Conservation (phyloP, 2,888 invertebrate species). For the Spodoptera littoralis region DNA sequence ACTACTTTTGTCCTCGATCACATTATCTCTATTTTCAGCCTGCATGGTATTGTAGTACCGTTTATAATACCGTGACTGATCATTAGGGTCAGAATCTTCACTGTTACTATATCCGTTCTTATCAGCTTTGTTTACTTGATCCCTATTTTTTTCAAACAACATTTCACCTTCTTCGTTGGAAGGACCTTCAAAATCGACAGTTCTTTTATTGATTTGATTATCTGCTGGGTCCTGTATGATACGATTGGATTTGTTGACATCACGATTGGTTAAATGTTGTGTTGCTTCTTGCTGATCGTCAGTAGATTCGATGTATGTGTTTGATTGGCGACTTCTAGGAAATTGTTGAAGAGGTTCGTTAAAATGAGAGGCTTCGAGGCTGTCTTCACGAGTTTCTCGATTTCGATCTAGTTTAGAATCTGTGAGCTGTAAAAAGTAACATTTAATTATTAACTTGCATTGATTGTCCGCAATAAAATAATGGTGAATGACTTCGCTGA, state of each 20-base stretch:
- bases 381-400: slow-evolving; percentile 60
- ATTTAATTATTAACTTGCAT: slow-evolving; percentile 12
- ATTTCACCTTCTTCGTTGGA: slow-evolving; percentile 66
- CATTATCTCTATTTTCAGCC: slow-evolving; percentile 60
- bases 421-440: slow-evolving; percentile 58
- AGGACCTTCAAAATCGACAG: slow-evolving; percentile 45
- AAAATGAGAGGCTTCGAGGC: slow-evolving; percentile 33
- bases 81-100: slow-evolving; percentile 58
- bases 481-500: no score
- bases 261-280: slow-evolving; percentile 57
- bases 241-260: slow-evolving; percentile 55
- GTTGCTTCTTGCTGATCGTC: slow-evolving; percentile 59
- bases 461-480: no score
- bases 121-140: slow-evolving; percentile 57
- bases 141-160: slow-evolving; percentile 64
- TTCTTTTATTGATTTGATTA: slow-evolving; percentile 60
- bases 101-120: slow-evolving; percentile 63
- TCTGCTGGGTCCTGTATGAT: slow-evolving; percentile 49
- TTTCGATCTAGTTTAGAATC: slow-evolving; percentile 57
- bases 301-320: slow-evolving; percentile 59
- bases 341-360: slow-evolving; percentile 49
- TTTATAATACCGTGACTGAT: slow-evolving; percentile 61
- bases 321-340: slow-evolving; percentile 47
- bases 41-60: slow-evolving; percentile 66
- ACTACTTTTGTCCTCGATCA: slow-evolving; percentile 59